Percentiles rank a stretch among this genome's conserved stretches.
These are phyloP conservation scores for Paracanthobrama guichenoti DNA, from an alignment of 2,113 vertebrate genomes.

Conservation along the genomic window DNA sequence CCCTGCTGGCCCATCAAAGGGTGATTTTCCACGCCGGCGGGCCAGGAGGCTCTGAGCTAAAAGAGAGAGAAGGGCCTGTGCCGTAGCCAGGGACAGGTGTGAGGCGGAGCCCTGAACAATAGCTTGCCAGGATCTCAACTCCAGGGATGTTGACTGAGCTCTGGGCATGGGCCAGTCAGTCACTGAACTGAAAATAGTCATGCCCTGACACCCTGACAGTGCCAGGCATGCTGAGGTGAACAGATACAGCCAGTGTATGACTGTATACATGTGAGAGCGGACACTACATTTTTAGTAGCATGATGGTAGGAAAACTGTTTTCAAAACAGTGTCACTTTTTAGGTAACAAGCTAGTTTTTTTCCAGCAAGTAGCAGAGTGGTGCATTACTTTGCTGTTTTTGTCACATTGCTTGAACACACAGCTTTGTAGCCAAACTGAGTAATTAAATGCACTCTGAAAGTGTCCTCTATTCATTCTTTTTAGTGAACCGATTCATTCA, in stretches of 20 bases:
- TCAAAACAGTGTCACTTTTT: background rate
- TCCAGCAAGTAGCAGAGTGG: background rate
- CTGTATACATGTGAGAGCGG: background rate
- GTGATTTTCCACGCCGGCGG: conserved; percentile 76
- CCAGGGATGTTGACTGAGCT: conserved; percentile 46
- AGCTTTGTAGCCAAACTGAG: too few species aligned
- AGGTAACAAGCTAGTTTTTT: background rate
- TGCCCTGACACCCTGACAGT: conserved; percentile 60
- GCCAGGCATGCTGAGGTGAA: conserved; percentile 5
- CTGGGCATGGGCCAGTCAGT: conserved; percentile 69
- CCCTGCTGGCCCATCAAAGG: conserved; percentile 79
- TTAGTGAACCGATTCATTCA: too few species aligned
- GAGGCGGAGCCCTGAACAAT: conserved; percentile 60
- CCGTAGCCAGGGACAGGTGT: conserved; percentile 76
- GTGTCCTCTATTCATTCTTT: too few species aligned
- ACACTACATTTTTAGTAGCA: background rate
- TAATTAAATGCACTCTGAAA: too few species aligned
- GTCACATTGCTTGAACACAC: too few species aligned
- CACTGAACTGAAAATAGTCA: conserved; percentile 74
- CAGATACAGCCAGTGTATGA: conserved; percentile 43
- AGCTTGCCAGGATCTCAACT: conserved; percentile 70
- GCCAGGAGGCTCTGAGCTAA: conserved; percentile 68
- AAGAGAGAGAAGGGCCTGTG: conserved; percentile 41
- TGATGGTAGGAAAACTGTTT: background rate
- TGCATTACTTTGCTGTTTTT: background rate